Base-by-base conservation (phyloP, 2,113 vertebrate genomes). In the Zosterops borbonicus region DNA sequence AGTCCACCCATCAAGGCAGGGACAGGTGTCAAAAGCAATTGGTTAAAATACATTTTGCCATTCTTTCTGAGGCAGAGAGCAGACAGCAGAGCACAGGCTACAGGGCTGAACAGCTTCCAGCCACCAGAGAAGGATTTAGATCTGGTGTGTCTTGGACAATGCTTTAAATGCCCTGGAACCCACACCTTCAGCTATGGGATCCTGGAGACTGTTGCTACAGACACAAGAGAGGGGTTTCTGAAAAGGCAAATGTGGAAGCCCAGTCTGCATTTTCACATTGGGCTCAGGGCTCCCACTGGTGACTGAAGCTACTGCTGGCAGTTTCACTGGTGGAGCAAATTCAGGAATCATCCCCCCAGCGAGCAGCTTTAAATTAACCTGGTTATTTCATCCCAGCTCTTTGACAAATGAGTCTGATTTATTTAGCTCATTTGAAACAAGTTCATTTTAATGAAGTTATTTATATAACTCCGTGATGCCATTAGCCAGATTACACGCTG, bases 361-460 rank as follows among this genome's bases (percentile, higher is more conserved):
- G 18, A 90, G 69, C 49, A 89, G 95, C 49, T 96, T 94, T 96
- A 96, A 93, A 97, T 96, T 95, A 96, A 96, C 92, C 83, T 94
- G 92, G 93, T 96, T 96, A 96, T 94, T 97, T 95, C 95, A 96
- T 53, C 49, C 90, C 86, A 89, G 77, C 69, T 87, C 94, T 93
- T 89, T 92, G 92, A 96, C 73, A 96, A 96, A 95, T 58, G 92
- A 94, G 80, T 90, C 92, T 94, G 95, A 96, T 93, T 96, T 96
- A 97, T 92, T 96, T 97, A 95, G 89, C 86, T 95, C 86, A 50
- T 89, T 90, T 92, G 44, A 96, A 96, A 94, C 76, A 94, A 95
- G 94, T 95, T 96, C 92, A 92, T 93, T 96, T 96, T 94, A 96
- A 96, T 94, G 90, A 96, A 95, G 86, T 94, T 94, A 96, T 95